phyloP scores from a whole-genome alignment of 2,888 invertebrate genomes.

The Hirtodrosophila duncani region DNA sequence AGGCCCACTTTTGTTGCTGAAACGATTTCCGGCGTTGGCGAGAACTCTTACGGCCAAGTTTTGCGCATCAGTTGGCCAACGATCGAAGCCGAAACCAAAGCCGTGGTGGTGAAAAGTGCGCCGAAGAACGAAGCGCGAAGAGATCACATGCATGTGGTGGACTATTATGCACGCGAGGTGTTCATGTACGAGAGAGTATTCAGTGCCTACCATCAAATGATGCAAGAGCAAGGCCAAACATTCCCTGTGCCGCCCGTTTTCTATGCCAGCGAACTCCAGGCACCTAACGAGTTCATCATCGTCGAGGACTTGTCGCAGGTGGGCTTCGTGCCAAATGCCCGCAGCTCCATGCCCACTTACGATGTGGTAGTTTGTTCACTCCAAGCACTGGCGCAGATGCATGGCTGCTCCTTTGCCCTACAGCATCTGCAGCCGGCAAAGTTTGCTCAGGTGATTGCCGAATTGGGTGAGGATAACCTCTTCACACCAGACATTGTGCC shows the following conservation, averaged over 20 bases:
- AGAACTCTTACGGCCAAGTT: slow-evolving; percentile 35
- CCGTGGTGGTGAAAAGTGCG: slow-evolving; percentile 63
- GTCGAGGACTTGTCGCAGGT: slow-evolving; percentile 61
- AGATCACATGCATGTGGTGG: slow-evolving; percentile 59
- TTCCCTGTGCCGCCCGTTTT: slow-evolving; percentile 48
- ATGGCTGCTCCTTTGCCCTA: slow-evolving; percentile 79
- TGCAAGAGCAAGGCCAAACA: neutral
- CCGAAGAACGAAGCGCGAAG: slow-evolving; percentile 67
- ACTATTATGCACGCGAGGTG: slow-evolving; percentile 67
- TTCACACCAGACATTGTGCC: slow-evolving; percentile 56
- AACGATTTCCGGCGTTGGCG: slow-evolving; percentile 33
- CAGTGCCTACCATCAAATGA: slow-evolving; percentile 35
- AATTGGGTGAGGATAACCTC: slow-evolving; percentile 60
- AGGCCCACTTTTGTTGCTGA: neutral
- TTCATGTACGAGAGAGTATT: slow-evolving; percentile 69
- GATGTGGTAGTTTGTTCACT: slow-evolving; percentile 77
- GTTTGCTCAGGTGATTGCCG: slow-evolving; percentile 43
- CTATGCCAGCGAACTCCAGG: slow-evolving; percentile 45
- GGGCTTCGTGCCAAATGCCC: slow-evolving; percentile 58
- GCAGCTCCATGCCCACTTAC: slow-evolving; percentile 75
- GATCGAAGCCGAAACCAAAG: neutral
- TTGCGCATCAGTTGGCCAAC: slow-evolving; percentile 28
- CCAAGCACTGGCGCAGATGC: slow-evolving; percentile 78
- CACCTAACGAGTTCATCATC: slow-evolving; percentile 65
- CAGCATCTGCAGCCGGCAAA: slow-evolving; percentile 58